Evolutionary conservation across 2,888 invertebrate species (phyloP), one percentile per base, ranked within the genome.

Genomic region (Glomeris marginata): DNA sequence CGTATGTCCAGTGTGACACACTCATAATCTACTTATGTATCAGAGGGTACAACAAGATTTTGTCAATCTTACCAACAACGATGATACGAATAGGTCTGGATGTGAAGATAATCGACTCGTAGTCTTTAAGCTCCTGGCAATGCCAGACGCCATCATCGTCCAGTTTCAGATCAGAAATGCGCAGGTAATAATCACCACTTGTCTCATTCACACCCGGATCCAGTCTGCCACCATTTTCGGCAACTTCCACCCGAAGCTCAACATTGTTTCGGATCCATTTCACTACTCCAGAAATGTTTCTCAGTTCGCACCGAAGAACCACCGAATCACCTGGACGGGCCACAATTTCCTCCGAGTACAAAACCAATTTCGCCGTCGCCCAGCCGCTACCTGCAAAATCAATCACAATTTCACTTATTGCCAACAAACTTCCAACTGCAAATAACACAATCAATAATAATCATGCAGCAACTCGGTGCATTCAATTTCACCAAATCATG

Each of bases 81-180:
- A 61, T 55, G 41, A 80, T 70, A 63, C 77, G 76, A 56, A 78
- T 74, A 41, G 77, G 76, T 60, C 75, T 72, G 28, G 78, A 60
- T 21, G 60, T 53, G 41, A 51, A 45, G 38, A 47, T 53, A 37
- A 45, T 42, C 11, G 51, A 47, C 22, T 53, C 59, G 41, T 58
- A 56, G 8, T 52, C 47, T 18, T 54, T 55, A n/a, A 58, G 40
- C 41, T 59, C 58, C 52, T 59, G 54, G 44, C 61, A 61, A 42
- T 59, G 59, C 61, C 61, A 61, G 4, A 55, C 46, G 0, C 61
- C 61, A 15, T 58, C 59, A 50, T 61, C 61, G 33, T 53, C 47
- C 34, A 53, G 20, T 11, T 44, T 36, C 5, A 48, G 50, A 13
- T 44, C 47, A 16, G 35, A 35, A 18, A 53, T 53, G 18, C 52